A percentile compares a stretch with the other conserved stretches of the same genome.
Conservation (phyloP, 2,888 invertebrate genomes). For the Anoplius nigerrimus region DNA sequence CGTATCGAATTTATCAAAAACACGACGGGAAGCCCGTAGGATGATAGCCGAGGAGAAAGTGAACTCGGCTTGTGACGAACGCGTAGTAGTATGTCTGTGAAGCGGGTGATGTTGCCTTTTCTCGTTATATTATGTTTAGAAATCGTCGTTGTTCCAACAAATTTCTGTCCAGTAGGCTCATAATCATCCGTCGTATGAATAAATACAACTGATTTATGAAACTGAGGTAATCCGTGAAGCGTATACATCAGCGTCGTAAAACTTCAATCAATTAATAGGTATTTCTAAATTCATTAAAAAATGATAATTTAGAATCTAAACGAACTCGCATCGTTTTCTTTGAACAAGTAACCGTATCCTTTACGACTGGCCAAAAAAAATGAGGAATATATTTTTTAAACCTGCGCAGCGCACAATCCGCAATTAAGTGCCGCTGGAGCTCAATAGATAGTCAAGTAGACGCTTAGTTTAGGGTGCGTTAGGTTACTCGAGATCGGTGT, state of each 20-base stretch:
- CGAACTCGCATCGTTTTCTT: not conserved
- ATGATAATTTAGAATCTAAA: slow-evolving; percentile 15
- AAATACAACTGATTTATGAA: not conserved
- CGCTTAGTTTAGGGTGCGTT: slow-evolving; percentile 32
- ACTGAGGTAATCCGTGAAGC: no score
- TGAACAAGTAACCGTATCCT: no score
- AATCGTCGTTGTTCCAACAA: slow-evolving; percentile 29
- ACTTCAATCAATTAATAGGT: no score
- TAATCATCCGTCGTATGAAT: slow-evolving; percentile 4
- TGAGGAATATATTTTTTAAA: no score
- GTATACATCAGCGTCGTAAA: no score
- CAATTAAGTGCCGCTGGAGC: no score
- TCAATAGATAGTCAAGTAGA: slow-evolving; percentile 1
- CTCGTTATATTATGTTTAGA: slow-evolving; percentile 34
- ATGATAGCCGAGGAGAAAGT: slow-evolving; percentile 56
- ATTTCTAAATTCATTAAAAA: no score
- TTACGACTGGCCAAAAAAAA: no score
- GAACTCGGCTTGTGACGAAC: slow-evolving; percentile 20
- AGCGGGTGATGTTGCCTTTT: slow-evolving; percentile 14
- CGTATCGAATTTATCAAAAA: slow-evolving; percentile 70
- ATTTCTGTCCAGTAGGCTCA: not conserved
- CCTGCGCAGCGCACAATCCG: no score
- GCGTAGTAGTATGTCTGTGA: slow-evolving; percentile 6
- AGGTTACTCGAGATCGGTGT: slow-evolving; percentile 28
- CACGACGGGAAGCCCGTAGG: slow-evolving; percentile 65